phyloP scores from a whole-genome alignment of 2,113 vertebrate genomes.

The Thinocorus orbignyianus region DNA sequence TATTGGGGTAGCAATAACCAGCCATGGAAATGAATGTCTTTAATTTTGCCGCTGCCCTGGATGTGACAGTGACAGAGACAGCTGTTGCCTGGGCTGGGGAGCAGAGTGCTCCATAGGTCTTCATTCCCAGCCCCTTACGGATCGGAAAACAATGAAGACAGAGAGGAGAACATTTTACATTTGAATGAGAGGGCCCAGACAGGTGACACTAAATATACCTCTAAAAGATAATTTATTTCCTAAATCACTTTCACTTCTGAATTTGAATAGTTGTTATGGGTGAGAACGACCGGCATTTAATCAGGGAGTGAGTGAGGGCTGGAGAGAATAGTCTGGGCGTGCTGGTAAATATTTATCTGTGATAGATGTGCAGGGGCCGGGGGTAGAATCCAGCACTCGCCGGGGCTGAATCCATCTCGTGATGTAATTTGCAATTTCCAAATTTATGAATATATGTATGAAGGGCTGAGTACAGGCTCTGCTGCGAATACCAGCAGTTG shows the following conservation, averaged over 20 bases:
- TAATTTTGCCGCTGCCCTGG: not conserved
- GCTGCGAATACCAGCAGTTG: not conserved
- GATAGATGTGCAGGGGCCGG: not conserved
- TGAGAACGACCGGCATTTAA: not conserved
- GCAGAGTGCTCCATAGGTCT: not conserved
- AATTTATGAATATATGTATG: constrained; percentile 13
- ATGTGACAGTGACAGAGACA: not conserved
- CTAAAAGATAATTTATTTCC: constrained; percentile 15
- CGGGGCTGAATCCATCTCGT: not conserved
- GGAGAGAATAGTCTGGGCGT: not conserved
- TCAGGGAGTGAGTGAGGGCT: not conserved
- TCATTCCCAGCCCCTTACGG: not conserved
- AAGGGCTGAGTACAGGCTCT: not conserved
- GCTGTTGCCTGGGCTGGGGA: not conserved
- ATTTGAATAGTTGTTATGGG: not conserved
- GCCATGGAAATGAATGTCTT: not conserved
- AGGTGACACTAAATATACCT: not conserved
- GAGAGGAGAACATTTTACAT: not conserved
- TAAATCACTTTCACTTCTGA: not conserved
- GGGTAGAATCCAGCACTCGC: not conserved
- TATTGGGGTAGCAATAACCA: not conserved
- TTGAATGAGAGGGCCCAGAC: not conserved
- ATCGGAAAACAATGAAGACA: not conserved
- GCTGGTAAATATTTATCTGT: constrained; percentile 23
- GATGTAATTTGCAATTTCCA: constrained; percentile 4